Conservation (phyloP, 2,113 vertebrate genomes). For the Anas platyrhynchos region DNA sequence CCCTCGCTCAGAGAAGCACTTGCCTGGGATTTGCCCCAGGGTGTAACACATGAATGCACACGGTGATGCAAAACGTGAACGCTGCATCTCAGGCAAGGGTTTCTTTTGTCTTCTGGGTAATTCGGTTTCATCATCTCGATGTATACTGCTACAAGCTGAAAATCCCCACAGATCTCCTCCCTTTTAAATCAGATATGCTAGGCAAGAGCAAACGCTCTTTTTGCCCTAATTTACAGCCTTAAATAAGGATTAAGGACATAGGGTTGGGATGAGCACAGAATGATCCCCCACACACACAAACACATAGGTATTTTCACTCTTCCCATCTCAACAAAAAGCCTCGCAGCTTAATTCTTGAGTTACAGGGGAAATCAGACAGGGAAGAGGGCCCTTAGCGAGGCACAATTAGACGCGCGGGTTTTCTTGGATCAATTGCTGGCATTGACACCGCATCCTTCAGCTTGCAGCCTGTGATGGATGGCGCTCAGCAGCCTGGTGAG, state of each 20-base stretch:
- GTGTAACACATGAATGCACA: background rate
- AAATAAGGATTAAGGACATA: background rate
- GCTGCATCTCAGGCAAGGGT: background rate
- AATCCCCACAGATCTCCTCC: background rate
- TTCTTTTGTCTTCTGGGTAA: conserved; percentile 7
- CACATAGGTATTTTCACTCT: background rate
- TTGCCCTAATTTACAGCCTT: background rate
- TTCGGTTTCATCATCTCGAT: background rate
- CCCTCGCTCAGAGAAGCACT: background rate
- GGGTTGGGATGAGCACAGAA: background rate
- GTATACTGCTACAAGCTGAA: background rate
- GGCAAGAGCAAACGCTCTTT: background rate
- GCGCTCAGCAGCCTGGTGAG: conserved; percentile 51
- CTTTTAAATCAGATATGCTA: background rate
- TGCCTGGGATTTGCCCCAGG: background rate
- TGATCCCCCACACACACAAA: too few relatives aligned
- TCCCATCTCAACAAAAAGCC: background rate
- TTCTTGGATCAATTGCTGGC: conserved; percentile 55
- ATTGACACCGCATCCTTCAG: conserved; percentile 45
- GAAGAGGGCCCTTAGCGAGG: conserved; percentile 1
- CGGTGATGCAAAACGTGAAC: background rate
- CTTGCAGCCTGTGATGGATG: conserved; percentile 65
- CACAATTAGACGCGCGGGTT: conserved; percentile 30
- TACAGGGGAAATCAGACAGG: background rate
- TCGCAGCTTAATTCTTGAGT: conserved; percentile 8